phyloP scores from a whole-genome alignment of 2,797 vertebrate genomes.

The Sciurus vulgaris region DNA sequence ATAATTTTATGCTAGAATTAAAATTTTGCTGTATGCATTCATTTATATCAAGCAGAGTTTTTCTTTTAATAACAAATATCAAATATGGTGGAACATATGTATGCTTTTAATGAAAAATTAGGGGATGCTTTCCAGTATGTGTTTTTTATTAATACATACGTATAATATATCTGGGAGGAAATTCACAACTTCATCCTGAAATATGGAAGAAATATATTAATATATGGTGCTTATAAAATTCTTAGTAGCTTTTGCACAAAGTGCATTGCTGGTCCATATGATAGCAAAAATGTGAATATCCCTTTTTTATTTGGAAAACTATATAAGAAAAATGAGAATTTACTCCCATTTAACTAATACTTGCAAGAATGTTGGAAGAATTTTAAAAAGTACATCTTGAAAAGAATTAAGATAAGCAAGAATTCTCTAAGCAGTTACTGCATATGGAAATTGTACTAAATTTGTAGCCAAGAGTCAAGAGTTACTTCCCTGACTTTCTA shows the following conservation, averaged over 20 bases:
- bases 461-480: background rate
- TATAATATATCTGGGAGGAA: background rate
- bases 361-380: background rate
- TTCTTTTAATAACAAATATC: background rate
- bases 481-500: background rate
- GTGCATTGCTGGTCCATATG: background rate
- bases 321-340: background rate
- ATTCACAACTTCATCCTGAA: background rate
- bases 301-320: background rate
- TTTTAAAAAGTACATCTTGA: background rate
- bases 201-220: background rate
- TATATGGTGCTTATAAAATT: background rate
- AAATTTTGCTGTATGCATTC: background rate
- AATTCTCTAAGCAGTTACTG: background rate
- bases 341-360: background rate
- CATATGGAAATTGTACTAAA: background rate
- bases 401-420: constrained; percentile 29
- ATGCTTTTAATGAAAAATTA: constrained; percentile 10
- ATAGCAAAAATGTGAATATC: constrained; percentile 36
- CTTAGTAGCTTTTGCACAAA: background rate
- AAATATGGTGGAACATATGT: background rate
- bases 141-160: background rate
- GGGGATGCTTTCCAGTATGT: background rate
- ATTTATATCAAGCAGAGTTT: background rate
- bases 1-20: background rate